A percentile compares a stretch with the other conserved stretches of the same genome.
These are phyloP conservation scores for Candidula unifasciata DNA, from an alignment of 2,888 invertebrate species.

Conservation along the genomic window DNA sequence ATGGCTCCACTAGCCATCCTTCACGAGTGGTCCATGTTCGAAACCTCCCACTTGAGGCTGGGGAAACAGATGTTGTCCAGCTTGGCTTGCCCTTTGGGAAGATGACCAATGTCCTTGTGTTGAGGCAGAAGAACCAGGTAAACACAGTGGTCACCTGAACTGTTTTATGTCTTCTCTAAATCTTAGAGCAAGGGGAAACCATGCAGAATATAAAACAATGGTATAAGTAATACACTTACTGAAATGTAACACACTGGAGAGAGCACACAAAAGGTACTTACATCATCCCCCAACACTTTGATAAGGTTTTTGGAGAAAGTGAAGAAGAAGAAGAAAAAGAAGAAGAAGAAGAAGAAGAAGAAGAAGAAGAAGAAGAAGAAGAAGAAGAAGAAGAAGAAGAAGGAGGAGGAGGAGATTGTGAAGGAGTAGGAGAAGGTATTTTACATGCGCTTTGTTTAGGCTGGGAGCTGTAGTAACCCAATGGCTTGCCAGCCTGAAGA, in stretches of 20 bases:
- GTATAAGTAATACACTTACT: not conserved
- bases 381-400: not conserved
- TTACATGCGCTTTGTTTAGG: too few relatives aligned
- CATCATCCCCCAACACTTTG: too few relatives aligned
- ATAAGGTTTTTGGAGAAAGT: too few relatives aligned
- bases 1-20: constrained; percentile 77
- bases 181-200: too few relatives aligned
- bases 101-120: constrained; percentile 97
- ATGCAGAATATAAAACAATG: too few relatives aligned
- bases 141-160: not conserved
- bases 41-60: constrained; percentile 98
- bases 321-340: not conserved
- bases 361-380: not conserved
- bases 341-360: not conserved
- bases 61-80: constrained; percentile 97
- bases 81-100: constrained; percentile 97
- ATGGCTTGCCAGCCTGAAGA: too few relatives aligned
- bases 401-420: not conserved
- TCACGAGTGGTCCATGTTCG: constrained; percentile 98
- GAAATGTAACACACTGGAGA: not conserved
- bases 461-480: too few relatives aligned
- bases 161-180: too few relatives aligned
- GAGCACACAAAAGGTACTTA: too few relatives aligned
- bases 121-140: constrained; percentile 86
- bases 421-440: not conserved